Evolutionary conservation across 2,888 invertebrate species (phyloP).

Genomic region (Eupithecia pulchellata): DNA sequence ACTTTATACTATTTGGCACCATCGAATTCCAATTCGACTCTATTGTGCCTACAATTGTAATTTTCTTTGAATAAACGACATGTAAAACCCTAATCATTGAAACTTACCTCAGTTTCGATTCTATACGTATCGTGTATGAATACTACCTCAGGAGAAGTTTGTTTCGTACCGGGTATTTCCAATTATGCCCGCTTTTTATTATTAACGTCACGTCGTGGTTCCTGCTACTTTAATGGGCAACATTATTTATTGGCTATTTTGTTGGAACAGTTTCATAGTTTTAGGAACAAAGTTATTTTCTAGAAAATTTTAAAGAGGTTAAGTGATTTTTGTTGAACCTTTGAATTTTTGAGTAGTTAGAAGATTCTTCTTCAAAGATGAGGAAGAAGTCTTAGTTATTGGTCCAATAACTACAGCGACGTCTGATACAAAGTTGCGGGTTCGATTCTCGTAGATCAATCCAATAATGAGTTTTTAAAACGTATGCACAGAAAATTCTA

Average conservation of each 20-base stretch:
- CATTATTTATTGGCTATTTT: constrained; percentile 12
- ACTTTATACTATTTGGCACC: background rate
- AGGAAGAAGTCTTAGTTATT: background rate
- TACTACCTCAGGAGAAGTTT: constrained; percentile 21
- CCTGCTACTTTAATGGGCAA: constrained; percentile 22
- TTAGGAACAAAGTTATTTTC: background rate
- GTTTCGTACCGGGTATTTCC: constrained; percentile 41
- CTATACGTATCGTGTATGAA: background rate
- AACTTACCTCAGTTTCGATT: background rate
- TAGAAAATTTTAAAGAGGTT: background rate
- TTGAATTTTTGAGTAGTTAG: background rate
- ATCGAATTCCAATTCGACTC: no score
- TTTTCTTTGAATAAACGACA: no score
- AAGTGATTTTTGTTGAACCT: background rate
- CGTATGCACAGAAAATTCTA: background rate
- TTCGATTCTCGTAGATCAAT: background rate
- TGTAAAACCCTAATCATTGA: no score
- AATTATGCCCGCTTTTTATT: constrained; percentile 50
- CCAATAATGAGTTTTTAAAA: background rate
- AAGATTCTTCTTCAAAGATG: background rate
- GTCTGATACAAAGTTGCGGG: background rate
- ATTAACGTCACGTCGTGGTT: constrained; percentile 36
- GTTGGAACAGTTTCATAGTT: background rate
- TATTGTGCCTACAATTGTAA: no score
- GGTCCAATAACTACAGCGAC: background rate